These are phyloP conservation scores for Melanophora roralis DNA, from an alignment of 2,888 invertebrate genomes.

Conservation along the genomic window DNA sequence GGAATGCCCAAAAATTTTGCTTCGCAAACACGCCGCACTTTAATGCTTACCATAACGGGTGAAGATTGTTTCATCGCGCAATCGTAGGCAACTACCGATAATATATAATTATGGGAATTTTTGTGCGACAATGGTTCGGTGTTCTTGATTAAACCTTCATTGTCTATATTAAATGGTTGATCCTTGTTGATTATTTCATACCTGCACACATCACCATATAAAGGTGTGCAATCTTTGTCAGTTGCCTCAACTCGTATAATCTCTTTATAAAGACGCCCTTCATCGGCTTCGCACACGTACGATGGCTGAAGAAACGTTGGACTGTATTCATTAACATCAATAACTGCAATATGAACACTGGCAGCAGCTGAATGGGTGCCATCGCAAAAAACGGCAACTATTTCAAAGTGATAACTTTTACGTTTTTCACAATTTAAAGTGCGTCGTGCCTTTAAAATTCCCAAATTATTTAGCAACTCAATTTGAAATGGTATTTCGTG, in stretches of 20 bases:
- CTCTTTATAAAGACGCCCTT: constrained; percentile 92
- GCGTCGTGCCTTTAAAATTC: constrained; percentile 86
- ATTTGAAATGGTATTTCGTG: constrained; percentile 95
- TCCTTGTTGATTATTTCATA: constrained; percentile 96
- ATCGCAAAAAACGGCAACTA: constrained; percentile 94
- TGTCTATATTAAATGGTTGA: constrained; percentile 93
- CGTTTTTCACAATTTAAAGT: constrained; percentile 95
- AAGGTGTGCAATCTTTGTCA: constrained; percentile 95
- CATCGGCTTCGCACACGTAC: constrained; percentile 91
- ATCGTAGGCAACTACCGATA: constrained; percentile 97
- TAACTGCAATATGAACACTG: constrained; percentile 94
- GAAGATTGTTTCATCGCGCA: constrained; percentile 97
- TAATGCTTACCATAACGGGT: constrained; percentile 97
- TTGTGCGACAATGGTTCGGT: constrained; percentile 95
- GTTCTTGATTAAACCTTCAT: constrained; percentile 95
- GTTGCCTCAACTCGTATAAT: constrained; percentile 94
- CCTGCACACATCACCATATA: constrained; percentile 97
- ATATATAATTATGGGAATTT: constrained; percentile 95
- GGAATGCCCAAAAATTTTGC: constrained; percentile 86
- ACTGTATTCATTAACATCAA: constrained; percentile 97
- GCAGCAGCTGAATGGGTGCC: constrained; percentile 92
- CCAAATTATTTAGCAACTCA: constrained; percentile 87
- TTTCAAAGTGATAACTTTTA: constrained; percentile 96
- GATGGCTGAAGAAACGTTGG: constrained; percentile 94
- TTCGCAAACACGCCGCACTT: constrained; percentile 89